phyloP scores from a whole-genome alignment of 2,113 vertebrate species.

The Xiphophorus hellerii region DNA sequence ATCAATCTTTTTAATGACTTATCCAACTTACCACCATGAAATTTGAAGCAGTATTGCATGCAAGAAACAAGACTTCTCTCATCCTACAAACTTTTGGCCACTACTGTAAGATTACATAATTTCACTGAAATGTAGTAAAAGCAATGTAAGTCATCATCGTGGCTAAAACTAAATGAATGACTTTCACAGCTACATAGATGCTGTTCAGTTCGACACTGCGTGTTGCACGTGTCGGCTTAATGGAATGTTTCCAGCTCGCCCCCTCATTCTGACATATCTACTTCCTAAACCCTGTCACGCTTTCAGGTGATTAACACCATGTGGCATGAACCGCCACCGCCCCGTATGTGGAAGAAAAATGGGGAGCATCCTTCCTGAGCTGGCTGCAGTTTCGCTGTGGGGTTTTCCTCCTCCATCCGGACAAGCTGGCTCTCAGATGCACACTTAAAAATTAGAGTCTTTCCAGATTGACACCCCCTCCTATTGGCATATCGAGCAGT shows the following conservation, averaged over 20 bases:
- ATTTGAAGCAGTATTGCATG: neutral
- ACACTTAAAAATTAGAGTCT: constrained; percentile 30
- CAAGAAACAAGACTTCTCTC: neutral
- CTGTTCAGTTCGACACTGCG: neutral
- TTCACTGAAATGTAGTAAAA: neutral
- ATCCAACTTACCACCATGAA: neutral
- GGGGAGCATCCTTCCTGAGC: constrained; percentile 77
- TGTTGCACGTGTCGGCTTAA: constrained; percentile 34
- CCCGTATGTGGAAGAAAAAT: constrained; percentile 31
- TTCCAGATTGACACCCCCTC: constrained; percentile 59
- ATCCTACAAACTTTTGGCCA: neutral
- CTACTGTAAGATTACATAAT: neutral
- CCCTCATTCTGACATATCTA: constrained; percentile 25
- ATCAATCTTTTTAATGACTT: neutral
- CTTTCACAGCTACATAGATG: neutral
- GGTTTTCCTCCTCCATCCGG: constrained; percentile 63
- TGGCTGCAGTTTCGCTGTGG: constrained; percentile 57
- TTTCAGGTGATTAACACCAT: constrained; percentile 62
- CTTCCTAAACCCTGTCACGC: constrained; percentile 59
- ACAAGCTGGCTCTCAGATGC: constrained; percentile 40
- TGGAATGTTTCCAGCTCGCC: constrained; percentile 48
- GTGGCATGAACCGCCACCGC: constrained; percentile 52
- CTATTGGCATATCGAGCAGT: constrained; percentile 54
- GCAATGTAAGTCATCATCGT: neutral
- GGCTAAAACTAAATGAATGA: neutral